Base-by-base conservation (phyloP, 2,797 vertebrate species). In the Enteromius radiatus region DNA sequence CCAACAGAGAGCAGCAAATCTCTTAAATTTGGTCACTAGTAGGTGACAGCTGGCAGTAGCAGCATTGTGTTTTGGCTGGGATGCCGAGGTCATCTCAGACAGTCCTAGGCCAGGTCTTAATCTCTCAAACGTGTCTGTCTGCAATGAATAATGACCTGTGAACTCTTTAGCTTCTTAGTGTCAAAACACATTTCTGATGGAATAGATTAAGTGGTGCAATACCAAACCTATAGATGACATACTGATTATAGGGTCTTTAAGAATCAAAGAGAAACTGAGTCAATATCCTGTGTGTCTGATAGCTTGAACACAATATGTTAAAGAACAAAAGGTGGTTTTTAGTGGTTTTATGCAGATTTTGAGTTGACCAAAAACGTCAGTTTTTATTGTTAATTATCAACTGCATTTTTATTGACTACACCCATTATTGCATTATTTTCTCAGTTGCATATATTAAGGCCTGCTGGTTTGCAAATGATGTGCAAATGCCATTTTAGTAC, bases 1-100 rank as follows among this genome's bases (percentile, higher is more conserved):
- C 90, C 93, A 92, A 83, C 49, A 91, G 93, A 89, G 90, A 10
- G 92, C 91, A 93, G 91, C 87, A 93, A 49, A 89, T 79, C 78
- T 82, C 82, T 81, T 82, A 43, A 19, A 63, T 69, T 43, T 23
- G n/a, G 3, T 19, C 14, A 43, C 15, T 23, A 67, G 8, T 43
- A 59, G 9, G 19, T 28, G 82, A 85, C 85, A 88, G 74, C 78
- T 83, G 78, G 85, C 81, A 49, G 26, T 83, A 61, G 74, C 45
- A 52, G 71, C 76, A 77, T 76, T 81, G 56, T 84, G 36, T 78
- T 78, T 84, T 80, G 83, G 52, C 78, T 78, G 85, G 61, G 59
- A 45, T 64, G 63, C 33, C 2, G n/a, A 68, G 47, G 52, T 81
- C 38, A 52, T 45, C 23, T 56, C 45, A 83, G 65, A 83, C 64